Percentiles rank a stretch among this genome's conserved stretches.
These are phyloP conservation scores for Neelides sp. DNA, from an alignment of 1,140 invertebrate genomes.

Conservation along the genomic window DNA sequence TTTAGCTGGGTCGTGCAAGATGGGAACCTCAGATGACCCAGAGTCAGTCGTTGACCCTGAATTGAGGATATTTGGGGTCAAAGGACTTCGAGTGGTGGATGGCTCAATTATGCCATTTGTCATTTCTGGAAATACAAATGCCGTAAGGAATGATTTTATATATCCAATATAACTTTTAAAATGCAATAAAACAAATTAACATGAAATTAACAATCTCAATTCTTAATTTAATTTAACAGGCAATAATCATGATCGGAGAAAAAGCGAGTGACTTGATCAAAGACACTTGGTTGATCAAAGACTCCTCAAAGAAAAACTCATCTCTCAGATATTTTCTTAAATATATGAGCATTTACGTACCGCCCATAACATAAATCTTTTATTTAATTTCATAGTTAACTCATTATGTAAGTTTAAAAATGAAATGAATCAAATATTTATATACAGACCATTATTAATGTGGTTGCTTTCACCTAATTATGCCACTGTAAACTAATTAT, in stretches of 20 bases:
- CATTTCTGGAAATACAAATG: slow-evolving; percentile 20
- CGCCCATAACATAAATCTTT: not conserved
- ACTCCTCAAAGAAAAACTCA: too few species aligned
- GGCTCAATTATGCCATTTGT: slow-evolving; percentile 22
- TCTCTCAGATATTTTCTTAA: too few species aligned
- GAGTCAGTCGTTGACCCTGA: slow-evolving; percentile 68
- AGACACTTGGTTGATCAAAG: slow-evolving; percentile 32
- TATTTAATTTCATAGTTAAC: too few species aligned
- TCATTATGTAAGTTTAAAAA: too few species aligned
- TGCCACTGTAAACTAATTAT: too few species aligned
- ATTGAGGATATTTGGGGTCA: slow-evolving; percentile 35
- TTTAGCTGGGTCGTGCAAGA: slow-evolving; percentile 47
- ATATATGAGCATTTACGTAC: too few species aligned
- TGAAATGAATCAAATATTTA: too few species aligned
- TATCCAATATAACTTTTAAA: slow-evolving; percentile 7
- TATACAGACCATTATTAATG: too few species aligned
- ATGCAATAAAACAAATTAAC: not conserved
- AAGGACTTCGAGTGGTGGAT: slow-evolving; percentile 19
- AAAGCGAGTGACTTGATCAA: slow-evolving; percentile 36
- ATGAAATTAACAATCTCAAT: not conserved
- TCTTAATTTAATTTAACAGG: not conserved
- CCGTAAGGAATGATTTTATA: too few species aligned
- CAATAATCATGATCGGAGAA: slow-evolving; percentile 36
- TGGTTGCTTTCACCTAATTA: too few species aligned
- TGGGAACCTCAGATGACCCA: slow-evolving; percentile 62